Percentiles rank a stretch among this genome's conserved stretches.
Conservation (phyloP, 2,888 invertebrate genomes). For the Xylota segnis region DNA sequence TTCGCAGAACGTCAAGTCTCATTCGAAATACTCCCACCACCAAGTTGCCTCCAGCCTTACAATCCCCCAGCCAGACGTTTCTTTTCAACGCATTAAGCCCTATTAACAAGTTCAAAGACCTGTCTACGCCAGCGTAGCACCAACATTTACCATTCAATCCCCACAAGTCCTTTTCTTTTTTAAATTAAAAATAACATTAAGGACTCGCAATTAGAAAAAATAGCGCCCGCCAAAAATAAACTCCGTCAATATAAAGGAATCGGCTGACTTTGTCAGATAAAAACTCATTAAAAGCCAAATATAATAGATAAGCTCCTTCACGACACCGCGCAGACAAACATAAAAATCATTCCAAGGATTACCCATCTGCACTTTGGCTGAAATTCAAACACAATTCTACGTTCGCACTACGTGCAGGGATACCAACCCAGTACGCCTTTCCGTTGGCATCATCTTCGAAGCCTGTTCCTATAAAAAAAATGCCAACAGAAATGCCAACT, state of each 20-base stretch:
- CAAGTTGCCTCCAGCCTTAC: too few relatives aligned
- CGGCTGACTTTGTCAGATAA: conserved; percentile 56
- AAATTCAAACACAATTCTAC: conserved; percentile 40
- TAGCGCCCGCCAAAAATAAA: conserved; percentile 16
- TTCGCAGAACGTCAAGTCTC: too few relatives aligned
- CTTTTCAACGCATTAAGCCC: neutral
- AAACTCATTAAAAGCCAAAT: conserved; percentile 63
- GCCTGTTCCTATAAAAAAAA: too few relatives aligned
- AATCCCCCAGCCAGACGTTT: neutral
- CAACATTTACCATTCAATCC: neutral
- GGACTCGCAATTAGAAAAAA: conserved; percentile 32
- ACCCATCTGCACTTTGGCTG: conserved; percentile 60
- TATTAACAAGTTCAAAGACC: conserved; percentile 31
- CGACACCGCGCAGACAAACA: conserved; percentile 30
- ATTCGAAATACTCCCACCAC: too few relatives aligned
- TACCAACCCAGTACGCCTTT: conserved; percentile 8
- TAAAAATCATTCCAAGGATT: conserved; percentile 40
- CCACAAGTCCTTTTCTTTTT: conserved; percentile 8
- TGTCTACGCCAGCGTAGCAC: neutral
- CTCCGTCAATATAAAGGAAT: conserved; percentile 40
- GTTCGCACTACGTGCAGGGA: conserved; percentile 8
- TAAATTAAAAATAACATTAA: conserved; percentile 33
- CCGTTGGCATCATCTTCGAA: conserved; percentile 16
- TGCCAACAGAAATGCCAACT: conserved; percentile 37
- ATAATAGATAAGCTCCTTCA: conserved; percentile 34